phyloP scores from a whole-genome alignment of 1,140 invertebrate genomes.

The Orchesella cincta region DNA sequence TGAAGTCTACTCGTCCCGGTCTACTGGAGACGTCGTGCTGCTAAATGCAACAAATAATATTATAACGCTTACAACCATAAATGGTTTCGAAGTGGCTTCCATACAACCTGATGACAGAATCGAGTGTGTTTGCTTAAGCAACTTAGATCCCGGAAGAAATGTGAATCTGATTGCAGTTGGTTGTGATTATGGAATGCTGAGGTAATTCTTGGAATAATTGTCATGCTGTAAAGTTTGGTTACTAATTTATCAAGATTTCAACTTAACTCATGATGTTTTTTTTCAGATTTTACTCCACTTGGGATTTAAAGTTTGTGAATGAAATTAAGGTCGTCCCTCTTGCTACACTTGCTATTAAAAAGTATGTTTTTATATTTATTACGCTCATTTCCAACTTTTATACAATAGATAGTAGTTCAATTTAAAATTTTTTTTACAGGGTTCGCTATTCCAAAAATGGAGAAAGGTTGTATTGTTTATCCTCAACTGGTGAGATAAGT shows the following conservation, averaged over 20 bases:
- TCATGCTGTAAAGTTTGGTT: background rate
- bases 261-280: background rate
- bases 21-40: constrained; percentile 46
- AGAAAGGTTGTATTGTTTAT: constrained; percentile 44
- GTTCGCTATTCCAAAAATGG: constrained; percentile 48
- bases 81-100: constrained; percentile 44
- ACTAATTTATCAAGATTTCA: constrained; percentile 14
- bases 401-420: background rate
- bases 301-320: constrained; percentile 49
- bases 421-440: constrained; percentile 30
- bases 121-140: constrained; percentile 46
- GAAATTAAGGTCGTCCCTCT: constrained; percentile 44
- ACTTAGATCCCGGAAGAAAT: constrained; percentile 48
- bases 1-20: constrained; percentile 38
- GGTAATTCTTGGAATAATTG: constrained; percentile 24
- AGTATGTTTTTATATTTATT: constrained; percentile 29
- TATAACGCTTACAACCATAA: constrained; percentile 44
- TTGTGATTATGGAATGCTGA: constrained; percentile 47
- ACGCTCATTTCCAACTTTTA: background rate
- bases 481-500: constrained; percentile 30
- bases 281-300: constrained; percentile 47
- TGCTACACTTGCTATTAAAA: constrained; percentile 40
- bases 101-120: constrained; percentile 41
- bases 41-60: constrained; percentile 26
- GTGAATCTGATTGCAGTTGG: constrained; percentile 48